phyloP scores from a whole-genome alignment of 2,888 invertebrate genomes.

The Disparrhopalites patrizii region DNA sequence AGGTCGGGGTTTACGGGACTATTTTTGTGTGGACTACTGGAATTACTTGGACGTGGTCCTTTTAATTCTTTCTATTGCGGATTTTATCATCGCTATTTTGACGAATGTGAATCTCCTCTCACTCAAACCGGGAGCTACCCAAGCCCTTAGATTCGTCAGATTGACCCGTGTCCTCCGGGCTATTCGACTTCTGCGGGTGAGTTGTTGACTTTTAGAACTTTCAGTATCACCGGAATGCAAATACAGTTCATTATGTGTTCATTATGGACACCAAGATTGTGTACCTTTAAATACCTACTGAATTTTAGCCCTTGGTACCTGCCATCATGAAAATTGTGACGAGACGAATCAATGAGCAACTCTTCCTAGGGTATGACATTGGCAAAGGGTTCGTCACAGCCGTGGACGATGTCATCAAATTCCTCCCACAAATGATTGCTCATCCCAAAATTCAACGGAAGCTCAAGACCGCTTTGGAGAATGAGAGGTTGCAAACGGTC shows the following conservation, averaged over 20 bases:
- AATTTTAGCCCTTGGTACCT: conserved; percentile 54
- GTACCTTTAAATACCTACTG: too few species aligned
- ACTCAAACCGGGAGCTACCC: conserved; percentile 53
- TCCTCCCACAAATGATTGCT: conserved; percentile 56
- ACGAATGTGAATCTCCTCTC: not conserved
- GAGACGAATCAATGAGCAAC: conserved; percentile 57
- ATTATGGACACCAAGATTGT: too few species aligned
- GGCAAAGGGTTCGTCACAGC: conserved; percentile 63
- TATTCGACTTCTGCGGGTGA: conserved; percentile 53
- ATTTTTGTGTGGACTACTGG: conserved; percentile 59
- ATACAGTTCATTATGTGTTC: too few species aligned
- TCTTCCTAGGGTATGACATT: conserved; percentile 63
- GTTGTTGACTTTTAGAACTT: not conserved
- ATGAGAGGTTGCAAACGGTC: conserved; percentile 54
- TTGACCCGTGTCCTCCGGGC: conserved; percentile 56
- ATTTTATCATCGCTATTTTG: conserved; percentile 3
- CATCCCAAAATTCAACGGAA: conserved; percentile 51
- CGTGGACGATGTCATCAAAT: conserved; percentile 59
- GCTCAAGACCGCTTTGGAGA: conserved; percentile 47
- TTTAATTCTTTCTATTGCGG: conserved; percentile 50
- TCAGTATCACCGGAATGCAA: too few species aligned
- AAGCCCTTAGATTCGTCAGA: conserved; percentile 54
- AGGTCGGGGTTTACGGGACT: conserved; percentile 48
- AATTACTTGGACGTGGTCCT: conserved; percentile 60
- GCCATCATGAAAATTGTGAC: conserved; percentile 58